phyloP scores from a whole-genome alignment of 1,140 invertebrate species.

The Manduca sexta region DNA sequence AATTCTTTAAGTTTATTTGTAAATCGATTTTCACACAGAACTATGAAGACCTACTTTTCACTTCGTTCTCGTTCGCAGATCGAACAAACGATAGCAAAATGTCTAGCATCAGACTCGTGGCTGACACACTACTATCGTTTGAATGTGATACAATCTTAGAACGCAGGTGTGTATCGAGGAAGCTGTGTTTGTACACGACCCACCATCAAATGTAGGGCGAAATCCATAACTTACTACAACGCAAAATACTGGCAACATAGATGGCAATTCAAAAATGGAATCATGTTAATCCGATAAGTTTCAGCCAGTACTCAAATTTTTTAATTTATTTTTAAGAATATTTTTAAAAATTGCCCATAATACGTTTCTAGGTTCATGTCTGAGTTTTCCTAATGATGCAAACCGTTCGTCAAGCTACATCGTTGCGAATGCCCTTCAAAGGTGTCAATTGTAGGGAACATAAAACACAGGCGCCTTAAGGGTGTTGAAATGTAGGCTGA shows the following conservation, averaged over 20 bases:
- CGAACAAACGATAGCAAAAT: slow-evolving; percentile 9
- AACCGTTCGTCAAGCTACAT: background rate
- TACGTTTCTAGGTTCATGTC: background rate
- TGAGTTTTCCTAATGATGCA: background rate
- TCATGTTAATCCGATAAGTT: too few relatives aligned
- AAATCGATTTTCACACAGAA: too few relatives aligned
- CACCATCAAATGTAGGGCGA: too few relatives aligned
- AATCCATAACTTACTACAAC: too few relatives aligned
- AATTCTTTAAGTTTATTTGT: too few relatives aligned
- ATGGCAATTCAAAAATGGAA: too few relatives aligned
- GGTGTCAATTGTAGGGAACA: background rate
- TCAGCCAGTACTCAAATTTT: too few relatives aligned
- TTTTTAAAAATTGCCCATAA: too few relatives aligned
- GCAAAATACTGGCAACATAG: too few relatives aligned
- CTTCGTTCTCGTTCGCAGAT: slow-evolving; percentile 7
- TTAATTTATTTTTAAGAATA: too few relatives aligned
- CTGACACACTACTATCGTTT: slow-evolving; percentile 4
- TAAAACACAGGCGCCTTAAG: background rate
- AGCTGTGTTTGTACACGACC: background rate
- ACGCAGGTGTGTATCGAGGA: background rate
- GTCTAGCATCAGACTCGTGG: slow-evolving; percentile 2
- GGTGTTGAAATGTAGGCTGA: too few relatives aligned
- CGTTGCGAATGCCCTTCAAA: background rate
- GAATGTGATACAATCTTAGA: slow-evolving; percentile 6
- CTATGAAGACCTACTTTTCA: slow-evolving; percentile 6